These are phyloP conservation scores for Loris lydekkerianus DNA, from an alignment of 2,797 vertebrate species.

Conservation along the genomic window DNA sequence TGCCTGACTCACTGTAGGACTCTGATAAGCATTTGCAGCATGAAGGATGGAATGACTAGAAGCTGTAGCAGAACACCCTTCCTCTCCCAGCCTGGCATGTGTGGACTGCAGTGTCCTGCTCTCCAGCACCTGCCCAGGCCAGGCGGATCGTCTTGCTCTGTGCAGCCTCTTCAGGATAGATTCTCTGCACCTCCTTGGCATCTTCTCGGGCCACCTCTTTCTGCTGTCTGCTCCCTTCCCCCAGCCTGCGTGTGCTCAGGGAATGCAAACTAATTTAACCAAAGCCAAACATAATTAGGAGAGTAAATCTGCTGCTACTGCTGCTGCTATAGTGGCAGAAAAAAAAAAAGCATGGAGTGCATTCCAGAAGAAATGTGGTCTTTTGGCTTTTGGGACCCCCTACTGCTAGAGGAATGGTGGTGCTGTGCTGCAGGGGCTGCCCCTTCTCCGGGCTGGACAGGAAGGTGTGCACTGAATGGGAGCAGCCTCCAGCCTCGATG, in stretches of 20 bases:
- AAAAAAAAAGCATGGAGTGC: background rate
- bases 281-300: conserved; percentile 84
- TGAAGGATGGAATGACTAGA: background rate
- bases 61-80: background rate
- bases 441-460: background rate
- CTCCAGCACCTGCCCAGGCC: background rate
- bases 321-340: conserved; percentile 23
- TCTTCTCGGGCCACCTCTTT: conserved; percentile 67
- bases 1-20: background rate
- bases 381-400: conserved; percentile 26
- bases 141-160: background rate
- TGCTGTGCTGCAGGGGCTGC: background rate
- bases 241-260: conserved; percentile 69
- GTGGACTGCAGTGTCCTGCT: fast-evolving
- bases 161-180: background rate
- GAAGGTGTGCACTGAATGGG: background rate
- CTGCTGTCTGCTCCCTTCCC: conserved; percentile 3
- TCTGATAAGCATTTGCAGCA: background rate
- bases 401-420: background rate
- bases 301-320: conserved; percentile 80
- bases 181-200: background rate
- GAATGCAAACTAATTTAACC: conserved; percentile 84
- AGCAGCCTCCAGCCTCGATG: background rate
- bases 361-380: conserved; percentile 59
- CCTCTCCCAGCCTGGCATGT: too few relatives aligned